Percentiles rank a stretch among this genome's conserved stretches.
phyloP scores from a whole-genome alignment of 2,113 vertebrate species.

The Donacobius atricapilla region DNA sequence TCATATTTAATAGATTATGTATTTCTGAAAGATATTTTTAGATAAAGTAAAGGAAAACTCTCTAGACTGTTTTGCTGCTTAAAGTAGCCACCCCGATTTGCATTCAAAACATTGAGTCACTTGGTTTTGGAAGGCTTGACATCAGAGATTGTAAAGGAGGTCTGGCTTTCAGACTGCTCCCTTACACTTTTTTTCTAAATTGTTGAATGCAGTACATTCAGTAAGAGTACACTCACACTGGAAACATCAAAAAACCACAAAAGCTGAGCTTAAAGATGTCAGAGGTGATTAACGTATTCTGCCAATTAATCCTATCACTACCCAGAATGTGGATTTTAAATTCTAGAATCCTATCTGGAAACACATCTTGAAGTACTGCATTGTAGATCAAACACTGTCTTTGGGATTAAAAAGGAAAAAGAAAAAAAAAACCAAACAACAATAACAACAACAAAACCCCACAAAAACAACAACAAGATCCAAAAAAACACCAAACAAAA shows the following conservation, averaged over 20 bases:
- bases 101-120: background rate
- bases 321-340: background rate
- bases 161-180: background rate
- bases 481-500: background rate
- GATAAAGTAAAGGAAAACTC: background rate
- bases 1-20: background rate
- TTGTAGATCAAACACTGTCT: background rate
- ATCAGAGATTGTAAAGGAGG: background rate
- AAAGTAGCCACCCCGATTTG: background rate
- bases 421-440: too few relatives aligned
- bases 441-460: too few relatives aligned
- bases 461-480: background rate
- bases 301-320: background rate
- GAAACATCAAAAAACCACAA: background rate
- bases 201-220: background rate
- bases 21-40: constrained; percentile 14
- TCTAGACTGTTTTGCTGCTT: background rate
- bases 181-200: background rate
- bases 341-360: background rate
- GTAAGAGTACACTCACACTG: background rate
- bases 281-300: background rate
- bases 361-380: background rate
- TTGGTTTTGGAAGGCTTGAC: background rate
- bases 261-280: background rate
- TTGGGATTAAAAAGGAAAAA: background rate